Percentiles rank a stretch among this genome's conserved stretches.
These are phyloP conservation scores for Scomber colias DNA, from an alignment of 2,113 vertebrate species.

Conservation along the genomic window DNA sequence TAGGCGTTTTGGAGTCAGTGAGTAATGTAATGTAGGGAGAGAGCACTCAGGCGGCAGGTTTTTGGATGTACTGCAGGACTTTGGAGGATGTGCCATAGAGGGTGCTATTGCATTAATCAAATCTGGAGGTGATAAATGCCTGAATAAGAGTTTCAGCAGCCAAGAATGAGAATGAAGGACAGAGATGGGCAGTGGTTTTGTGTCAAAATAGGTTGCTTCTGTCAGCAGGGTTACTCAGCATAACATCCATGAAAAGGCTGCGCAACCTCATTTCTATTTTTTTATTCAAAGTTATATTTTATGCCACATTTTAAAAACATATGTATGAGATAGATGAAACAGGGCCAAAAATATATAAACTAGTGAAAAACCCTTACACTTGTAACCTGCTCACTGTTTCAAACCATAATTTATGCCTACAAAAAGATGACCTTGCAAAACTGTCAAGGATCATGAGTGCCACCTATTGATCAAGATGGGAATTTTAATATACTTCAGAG, in stretches of 20 bases:
- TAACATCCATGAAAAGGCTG: constrained; percentile 10
- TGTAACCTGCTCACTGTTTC: constrained; percentile 3
- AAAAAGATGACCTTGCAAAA: constrained; percentile 48
- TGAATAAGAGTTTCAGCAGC: constrained; percentile 48
- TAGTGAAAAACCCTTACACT: background rate
- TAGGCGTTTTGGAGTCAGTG: constrained; percentile 15
- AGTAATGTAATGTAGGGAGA: constrained; percentile 32
- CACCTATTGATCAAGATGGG: constrained; percentile 59
- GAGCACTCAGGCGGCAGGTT: constrained; percentile 14
- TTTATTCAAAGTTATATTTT: background rate
- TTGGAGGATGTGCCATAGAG: constrained; percentile 56
- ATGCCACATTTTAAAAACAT: background rate
- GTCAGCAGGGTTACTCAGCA: background rate
- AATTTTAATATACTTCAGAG: constrained; percentile 23
- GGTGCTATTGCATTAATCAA: constrained; percentile 74
- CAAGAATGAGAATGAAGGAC: constrained; percentile 52
- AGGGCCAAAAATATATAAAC: background rate
- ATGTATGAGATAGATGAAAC: background rate
- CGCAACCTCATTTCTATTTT: background rate
- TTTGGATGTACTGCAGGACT: constrained; percentile 35
- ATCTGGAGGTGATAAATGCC: constrained; percentile 50
- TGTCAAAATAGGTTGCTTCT: constrained; percentile 31
- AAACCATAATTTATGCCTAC: constrained; percentile 2
- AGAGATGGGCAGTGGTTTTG: constrained; percentile 3
- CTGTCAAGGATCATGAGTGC: constrained; percentile 50